These are phyloP conservation scores for Latrodectus elegans DNA, from an alignment of 2,888 invertebrate genomes.

Conservation along the genomic window DNA sequence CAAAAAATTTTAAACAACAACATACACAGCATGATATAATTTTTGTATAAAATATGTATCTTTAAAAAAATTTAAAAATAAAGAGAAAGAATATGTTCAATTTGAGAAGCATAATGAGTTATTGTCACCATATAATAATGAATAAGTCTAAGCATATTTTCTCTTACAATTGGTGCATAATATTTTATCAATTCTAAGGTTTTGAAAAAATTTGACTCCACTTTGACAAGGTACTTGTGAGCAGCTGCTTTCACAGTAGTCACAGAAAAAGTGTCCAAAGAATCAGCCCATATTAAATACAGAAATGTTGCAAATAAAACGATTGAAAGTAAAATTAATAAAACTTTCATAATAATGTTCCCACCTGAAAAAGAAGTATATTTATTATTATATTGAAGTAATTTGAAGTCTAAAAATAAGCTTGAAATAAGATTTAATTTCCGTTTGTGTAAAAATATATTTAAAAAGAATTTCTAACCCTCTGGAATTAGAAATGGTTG, in stretches of 20 bases:
- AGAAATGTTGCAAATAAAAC: not conserved
- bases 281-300: not conserved
- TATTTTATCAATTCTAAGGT: constrained; percentile 4
- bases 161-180: constrained; percentile 23
- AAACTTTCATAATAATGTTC: too few species aligned
- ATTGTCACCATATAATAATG: constrained; percentile 30
- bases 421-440: too few species aligned
- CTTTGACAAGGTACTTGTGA: not conserved
- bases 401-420: too few species aligned
- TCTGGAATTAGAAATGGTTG: too few species aligned
- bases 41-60: too few species aligned
- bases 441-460: too few species aligned
- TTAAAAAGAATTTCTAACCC: too few species aligned
- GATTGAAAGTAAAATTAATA: not conserved
- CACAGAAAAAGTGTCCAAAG: not conserved
- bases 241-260: not conserved
- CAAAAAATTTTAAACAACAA: too few species aligned
- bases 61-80: constrained; percentile 10
- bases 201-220: not conserved
- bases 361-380: not conserved
- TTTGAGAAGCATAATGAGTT: constrained; percentile 32
- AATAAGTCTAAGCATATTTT: constrained; percentile 18
- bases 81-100: constrained; percentile 29
- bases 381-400: too few species aligned
- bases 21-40: too few species aligned